A percentile compares a stretch with the other conserved stretches of the same genome.
Evolutionary conservation across 1,140 invertebrate genomes (phyloP).

Genomic region (Calephelis virginiensis): DNA sequence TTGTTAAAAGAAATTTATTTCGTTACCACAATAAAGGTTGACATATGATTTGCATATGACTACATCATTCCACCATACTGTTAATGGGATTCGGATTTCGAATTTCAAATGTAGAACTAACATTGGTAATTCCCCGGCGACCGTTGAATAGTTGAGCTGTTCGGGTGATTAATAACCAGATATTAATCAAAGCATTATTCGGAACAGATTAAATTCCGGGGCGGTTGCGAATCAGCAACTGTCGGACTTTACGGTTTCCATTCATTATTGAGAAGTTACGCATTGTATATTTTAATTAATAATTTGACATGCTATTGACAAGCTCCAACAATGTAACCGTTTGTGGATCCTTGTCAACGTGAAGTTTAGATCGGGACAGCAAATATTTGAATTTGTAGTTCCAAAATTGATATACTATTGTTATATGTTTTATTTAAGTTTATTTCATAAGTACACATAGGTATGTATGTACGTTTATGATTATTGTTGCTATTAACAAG

Average conservation of each 20-base stretch:
- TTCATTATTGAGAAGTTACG: conserved; percentile 25
- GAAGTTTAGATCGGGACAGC: background rate
- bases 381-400: background rate
- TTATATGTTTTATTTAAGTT: too few relatives aligned
- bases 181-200: conserved; percentile 68
- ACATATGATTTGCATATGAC: conserved; percentile 12
- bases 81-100: conserved; percentile 54
- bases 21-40: background rate
- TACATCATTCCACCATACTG: conserved; percentile 39
- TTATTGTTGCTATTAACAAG: too few relatives aligned
- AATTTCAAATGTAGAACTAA: conserved; percentile 55
- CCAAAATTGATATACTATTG: background rate
- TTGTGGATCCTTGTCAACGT: background rate
- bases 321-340: background rate
- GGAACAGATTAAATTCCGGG: conserved; percentile 44
- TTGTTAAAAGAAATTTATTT: conserved; percentile 8
- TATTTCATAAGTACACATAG: too few relatives aligned
- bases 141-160: conserved; percentile 60
- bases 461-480: too few relatives aligned
- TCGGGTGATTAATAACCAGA: conserved; percentile 61
- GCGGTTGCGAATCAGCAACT: conserved; percentile 21
- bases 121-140: conserved; percentile 54
- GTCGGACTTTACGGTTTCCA: conserved; percentile 26
- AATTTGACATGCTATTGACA: conserved; percentile 14
- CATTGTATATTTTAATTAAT: conserved; percentile 9